These are phyloP conservation scores for Ailuropoda melanoleuca DNA, from an alignment of 2,113 vertebrate genomes.

Conservation along the genomic window DNA sequence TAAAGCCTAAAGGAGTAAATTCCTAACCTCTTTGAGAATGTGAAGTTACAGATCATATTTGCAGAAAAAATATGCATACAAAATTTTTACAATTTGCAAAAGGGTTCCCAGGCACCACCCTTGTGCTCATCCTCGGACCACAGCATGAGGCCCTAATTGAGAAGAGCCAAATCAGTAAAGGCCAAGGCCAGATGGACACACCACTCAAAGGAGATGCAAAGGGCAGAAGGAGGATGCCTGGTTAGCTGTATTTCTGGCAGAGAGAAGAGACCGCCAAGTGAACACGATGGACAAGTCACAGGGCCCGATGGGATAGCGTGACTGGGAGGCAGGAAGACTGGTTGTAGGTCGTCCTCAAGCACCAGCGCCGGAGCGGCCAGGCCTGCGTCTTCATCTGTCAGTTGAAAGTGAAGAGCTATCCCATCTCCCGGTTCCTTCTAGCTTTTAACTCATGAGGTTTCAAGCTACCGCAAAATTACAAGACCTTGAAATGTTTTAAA, in stretches of 20 bases:
- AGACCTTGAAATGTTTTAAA: background rate
- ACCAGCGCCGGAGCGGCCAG: background rate
- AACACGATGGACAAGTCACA: rapidly evolving
- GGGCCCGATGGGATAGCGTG: background rate
- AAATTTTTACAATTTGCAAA: background rate
- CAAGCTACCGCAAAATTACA: background rate
- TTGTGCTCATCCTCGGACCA: background rate
- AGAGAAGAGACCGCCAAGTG: background rate
- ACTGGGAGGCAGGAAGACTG: background rate
- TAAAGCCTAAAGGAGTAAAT: background rate
- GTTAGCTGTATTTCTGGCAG: background rate
- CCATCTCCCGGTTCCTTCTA: background rate
- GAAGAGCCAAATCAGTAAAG: background rate
- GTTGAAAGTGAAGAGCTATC: background rate
- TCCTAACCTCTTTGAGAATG: background rate
- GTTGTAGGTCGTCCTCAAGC: background rate
- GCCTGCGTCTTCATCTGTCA: background rate
- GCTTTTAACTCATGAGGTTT: background rate
- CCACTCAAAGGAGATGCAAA: background rate
- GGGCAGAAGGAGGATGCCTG: background rate
- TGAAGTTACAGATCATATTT: background rate
- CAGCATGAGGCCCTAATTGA: background rate
- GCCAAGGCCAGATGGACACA: background rate
- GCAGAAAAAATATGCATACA: background rate
- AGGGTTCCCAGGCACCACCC: background rate